Conservation (phyloP, 2,888 invertebrate species). For the Trissolcus brochymenae region DNA sequence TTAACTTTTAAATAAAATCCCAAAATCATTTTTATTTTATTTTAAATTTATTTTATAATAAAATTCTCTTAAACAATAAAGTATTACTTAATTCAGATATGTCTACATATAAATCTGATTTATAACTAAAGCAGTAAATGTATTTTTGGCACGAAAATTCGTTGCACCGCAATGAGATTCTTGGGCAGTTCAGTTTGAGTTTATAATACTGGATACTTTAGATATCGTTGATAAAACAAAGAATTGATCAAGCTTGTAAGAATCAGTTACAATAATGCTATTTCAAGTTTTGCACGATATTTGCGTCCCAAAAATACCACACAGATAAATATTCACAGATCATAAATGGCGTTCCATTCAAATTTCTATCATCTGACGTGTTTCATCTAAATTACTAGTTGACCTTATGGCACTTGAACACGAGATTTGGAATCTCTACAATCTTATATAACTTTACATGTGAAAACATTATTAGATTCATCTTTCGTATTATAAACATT, state of each 20-base stretch:
- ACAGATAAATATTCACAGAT: slow-evolving; percentile 43
- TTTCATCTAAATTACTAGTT: slow-evolving; percentile 25
- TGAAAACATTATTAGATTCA: slow-evolving; percentile 32
- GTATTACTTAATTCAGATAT: slow-evolving; percentile 18
- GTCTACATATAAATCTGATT: slow-evolving; percentile 17
- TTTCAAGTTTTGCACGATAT: slow-evolving; percentile 8
- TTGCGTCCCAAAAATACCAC: slow-evolving; percentile 6
- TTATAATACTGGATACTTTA: slow-evolving; percentile 43
- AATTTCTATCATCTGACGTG: slow-evolving; percentile 9
- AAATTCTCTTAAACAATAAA: slow-evolving; percentile 31
- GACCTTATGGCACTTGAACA: slow-evolving; percentile 50
- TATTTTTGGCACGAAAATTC: slow-evolving; percentile 21
- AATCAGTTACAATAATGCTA: slow-evolving; percentile 5
- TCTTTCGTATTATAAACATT: neutral
- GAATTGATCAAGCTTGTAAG: neutral
- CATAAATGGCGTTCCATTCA: slow-evolving; percentile 16
- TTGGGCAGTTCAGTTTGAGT: slow-evolving; percentile 6
- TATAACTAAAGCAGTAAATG: slow-evolving; percentile 25
- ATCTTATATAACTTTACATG: slow-evolving; percentile 22
- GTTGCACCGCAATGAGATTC: slow-evolving; percentile 16
- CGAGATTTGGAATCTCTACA: slow-evolving; percentile 50
- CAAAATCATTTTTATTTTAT: slow-evolving; percentile 20
- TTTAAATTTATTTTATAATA: slow-evolving; percentile 34
- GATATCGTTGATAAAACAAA: neutral
- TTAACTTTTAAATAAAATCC: neutral